phyloP scores from a whole-genome alignment of 2,797 vertebrate species.

The Momotus momota region DNA sequence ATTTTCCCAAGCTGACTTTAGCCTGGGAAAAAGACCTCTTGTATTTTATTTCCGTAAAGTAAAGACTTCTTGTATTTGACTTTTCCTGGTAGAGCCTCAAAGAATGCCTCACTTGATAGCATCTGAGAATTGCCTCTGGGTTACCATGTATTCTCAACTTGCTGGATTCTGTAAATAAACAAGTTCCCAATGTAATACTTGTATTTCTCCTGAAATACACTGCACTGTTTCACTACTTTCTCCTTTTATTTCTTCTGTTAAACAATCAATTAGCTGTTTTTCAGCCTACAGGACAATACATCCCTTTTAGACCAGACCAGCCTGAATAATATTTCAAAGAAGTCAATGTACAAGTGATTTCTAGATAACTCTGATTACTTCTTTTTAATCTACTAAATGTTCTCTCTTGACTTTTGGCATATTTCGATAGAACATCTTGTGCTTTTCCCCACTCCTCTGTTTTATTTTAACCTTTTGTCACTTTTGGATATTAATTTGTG shows the following conservation, averaged over 20 bases:
- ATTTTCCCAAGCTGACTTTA: background rate
- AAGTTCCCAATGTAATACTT: background rate
- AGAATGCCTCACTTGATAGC: background rate
- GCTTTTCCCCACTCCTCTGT: background rate
- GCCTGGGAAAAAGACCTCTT: background rate
- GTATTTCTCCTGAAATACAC: background rate
- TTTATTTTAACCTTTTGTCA: background rate
- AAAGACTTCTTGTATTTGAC: background rate
- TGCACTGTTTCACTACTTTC: background rate
- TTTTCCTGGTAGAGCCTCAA: background rate
- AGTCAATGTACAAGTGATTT: background rate
- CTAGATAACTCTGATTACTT: background rate
- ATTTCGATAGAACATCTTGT: background rate
- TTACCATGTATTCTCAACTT: rapidly evolving
- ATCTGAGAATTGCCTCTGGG: background rate
- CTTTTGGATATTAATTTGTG: background rate
- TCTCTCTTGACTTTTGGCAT: background rate
- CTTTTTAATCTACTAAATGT: background rate
- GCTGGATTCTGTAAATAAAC: background rate
- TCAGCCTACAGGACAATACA: background rate
- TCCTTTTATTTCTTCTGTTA: background rate
- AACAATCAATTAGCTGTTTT: background rate
- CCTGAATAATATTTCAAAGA: background rate
- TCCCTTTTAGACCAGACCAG: background rate
- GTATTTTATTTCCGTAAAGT: too few relatives aligned